A percentile compares a stretch with the other conserved stretches of the same genome.
Conservation (phyloP, 2,113 vertebrate species). For the Prinia subflava region DNA sequence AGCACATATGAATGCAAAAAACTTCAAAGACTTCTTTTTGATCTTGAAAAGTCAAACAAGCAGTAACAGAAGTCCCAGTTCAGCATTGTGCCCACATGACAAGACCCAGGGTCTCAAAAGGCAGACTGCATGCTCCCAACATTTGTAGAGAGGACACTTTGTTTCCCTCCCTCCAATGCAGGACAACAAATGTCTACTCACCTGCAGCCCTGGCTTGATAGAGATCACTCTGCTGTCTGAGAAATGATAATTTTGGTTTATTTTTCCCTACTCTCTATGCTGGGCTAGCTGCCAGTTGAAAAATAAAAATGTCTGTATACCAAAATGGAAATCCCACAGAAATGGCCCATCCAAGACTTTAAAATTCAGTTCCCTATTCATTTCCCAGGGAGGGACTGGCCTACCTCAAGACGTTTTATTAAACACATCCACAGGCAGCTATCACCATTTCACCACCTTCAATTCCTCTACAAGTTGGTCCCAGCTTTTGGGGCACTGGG, state of each 20-base stretch:
- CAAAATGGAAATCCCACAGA: neutral
- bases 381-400: neutral
- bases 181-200: neutral
- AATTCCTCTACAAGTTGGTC: neutral
- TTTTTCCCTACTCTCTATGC: neutral
- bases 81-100: neutral
- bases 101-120: neutral
- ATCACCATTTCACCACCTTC: neutral
- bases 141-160: neutral
- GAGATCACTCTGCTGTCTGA: neutral
- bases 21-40: neutral
- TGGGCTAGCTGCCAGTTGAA: neutral
- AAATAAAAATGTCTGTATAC: neutral
- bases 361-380: neutral
- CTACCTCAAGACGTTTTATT: neutral
- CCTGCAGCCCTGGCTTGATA: neutral
- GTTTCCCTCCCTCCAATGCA: neutral
- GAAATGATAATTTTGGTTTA: fast-evolving
- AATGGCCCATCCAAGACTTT: neutral
- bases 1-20: neutral
- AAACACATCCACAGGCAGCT: neutral
- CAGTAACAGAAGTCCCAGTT: neutral
- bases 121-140: fast-evolving
- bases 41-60: neutral
- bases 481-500: neutral